Evolutionary conservation across 2,888 invertebrate species (phyloP), one percentile per base, ranked within the genome.

Genomic region (Exocentrus adspersus): DNA sequence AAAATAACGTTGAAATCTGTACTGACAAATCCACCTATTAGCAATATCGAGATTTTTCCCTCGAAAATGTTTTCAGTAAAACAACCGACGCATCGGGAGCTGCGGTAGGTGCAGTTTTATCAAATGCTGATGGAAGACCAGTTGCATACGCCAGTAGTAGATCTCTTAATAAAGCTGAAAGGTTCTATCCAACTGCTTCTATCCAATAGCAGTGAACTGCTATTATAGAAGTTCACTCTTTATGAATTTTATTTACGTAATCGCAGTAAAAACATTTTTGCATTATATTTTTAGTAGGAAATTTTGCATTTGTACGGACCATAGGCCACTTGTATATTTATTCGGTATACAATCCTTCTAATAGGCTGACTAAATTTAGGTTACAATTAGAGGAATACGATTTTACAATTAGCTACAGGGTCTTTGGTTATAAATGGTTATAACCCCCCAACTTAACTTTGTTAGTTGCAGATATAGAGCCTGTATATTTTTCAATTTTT

Each of bases 131-230:
- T 42, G 60, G 48, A 24, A 43, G n/a, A 60, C 68, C 62, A 1
- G 51, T 68, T 20, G 63, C 62, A 19, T 65, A 65, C 28, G 69
- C 64, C n/a, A n/a, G n/a, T 17, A 57, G 58, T 41, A 62, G 57
- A 52, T 24, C 52, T 28, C 64, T 69, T 30, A 69, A 58, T 46
- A 67, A 64, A 41, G 61, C 57, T 12, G 62, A 48, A 12, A 2
- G 7, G 2, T 10, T 10, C n/a, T 42, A 17, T 7, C 2, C 2
- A 7, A 7, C 7, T 21, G 42, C 14, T 42, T 6, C 17, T n/a
- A n/a, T n/a, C 1, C 2, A 42, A 16, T 12, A 42, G 7, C 2
- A 10, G 2, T 2, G 2, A 7, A 16, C 42, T 17, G 7, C 7
- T 1, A n/a, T 7, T 16, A 14, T 12, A 16, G 4, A 50, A 7